phyloP scores from a whole-genome alignment of 2,888 invertebrate genomes.

The Drosophila gaucha region DNA sequence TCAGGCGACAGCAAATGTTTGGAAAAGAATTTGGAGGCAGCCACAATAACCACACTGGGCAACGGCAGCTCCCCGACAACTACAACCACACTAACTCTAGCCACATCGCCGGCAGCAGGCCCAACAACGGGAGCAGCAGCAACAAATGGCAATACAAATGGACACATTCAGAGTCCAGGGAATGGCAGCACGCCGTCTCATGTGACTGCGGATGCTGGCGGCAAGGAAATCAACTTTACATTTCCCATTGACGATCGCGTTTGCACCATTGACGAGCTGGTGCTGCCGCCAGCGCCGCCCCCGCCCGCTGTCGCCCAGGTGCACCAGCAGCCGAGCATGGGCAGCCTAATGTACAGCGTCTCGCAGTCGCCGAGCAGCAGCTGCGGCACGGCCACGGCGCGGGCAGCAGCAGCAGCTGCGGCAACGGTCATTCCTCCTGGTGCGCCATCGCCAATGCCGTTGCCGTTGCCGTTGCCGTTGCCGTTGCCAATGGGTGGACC shows the following conservation, averaged over 20 bases:
- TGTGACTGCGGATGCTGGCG: constrained; percentile 42
- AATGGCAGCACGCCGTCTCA: constrained; percentile 55
- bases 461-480: constrained; percentile 28
- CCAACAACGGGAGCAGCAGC: constrained; percentile 11
- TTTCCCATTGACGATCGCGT: constrained; percentile 86
- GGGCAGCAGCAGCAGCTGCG: constrained; percentile 52
- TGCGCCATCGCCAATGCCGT: constrained; percentile 69
- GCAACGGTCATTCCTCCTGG: constrained; percentile 79
- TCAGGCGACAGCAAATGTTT: constrained; percentile 83
- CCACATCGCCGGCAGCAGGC: constrained; percentile 57
- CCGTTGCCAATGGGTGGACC: constrained; percentile 12
- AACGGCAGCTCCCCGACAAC: constrained; percentile 73
- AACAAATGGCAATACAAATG: constrained; percentile 41
- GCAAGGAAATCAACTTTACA: constrained; percentile 87
- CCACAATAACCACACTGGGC: constrained; percentile 67
- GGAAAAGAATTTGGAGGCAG: constrained; percentile 83
- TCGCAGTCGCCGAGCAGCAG: constrained; percentile 47
- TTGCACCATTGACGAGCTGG: constrained; percentile 84
- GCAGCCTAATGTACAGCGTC: constrained; percentile 64
- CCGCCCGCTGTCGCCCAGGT: constrained; percentile 63
- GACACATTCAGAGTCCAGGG: constrained; percentile 54
- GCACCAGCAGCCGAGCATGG: constrained; percentile 62
- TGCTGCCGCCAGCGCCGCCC: constrained; percentile 81
- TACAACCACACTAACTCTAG: constrained; percentile 62
- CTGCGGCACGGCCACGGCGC: constrained; percentile 65